Conservation (phyloP, 1,140 invertebrate species). For the Teleogryllus occipitalis region DNA sequence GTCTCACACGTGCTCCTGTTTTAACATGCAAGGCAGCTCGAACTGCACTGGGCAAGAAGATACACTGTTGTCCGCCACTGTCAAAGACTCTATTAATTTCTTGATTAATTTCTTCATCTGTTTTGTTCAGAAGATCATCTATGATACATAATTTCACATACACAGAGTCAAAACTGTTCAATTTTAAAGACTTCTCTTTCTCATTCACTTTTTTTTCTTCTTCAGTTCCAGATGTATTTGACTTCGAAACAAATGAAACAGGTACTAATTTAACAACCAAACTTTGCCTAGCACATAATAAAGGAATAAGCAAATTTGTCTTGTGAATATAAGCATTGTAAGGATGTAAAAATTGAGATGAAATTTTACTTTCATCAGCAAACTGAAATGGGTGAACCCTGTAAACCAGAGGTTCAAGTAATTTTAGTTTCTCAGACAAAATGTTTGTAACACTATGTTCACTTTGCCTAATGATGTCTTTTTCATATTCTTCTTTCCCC, state of each 20-base stretch:
- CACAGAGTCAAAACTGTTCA: not conserved
- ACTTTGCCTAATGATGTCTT: not conserved
- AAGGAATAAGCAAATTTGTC: not conserved
- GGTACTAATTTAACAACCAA: not conserved
- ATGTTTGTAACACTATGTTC: not conserved
- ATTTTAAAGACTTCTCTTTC: not conserved
- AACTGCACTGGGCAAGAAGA: not conserved
- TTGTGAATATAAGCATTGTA: conserved; percentile 15
- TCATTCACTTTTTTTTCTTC: not conserved
- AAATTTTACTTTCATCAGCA: not conserved
- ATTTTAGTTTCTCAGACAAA: not conserved
- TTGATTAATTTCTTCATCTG: not conserved
- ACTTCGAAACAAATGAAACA: no score
- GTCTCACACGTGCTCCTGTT: conserved; percentile 9
- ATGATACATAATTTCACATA: conserved; percentile 14
- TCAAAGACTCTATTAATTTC: not conserved
- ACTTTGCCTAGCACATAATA: no score
- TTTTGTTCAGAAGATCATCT: not conserved
- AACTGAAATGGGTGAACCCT: not conserved
- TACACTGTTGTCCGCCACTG: not conserved
- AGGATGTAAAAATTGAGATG: conserved; percentile 10
- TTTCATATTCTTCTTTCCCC: not conserved
- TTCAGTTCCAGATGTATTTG: not conserved
- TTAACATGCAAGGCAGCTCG: not conserved
- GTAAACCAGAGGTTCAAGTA: not conserved